Conservation (phyloP, 2,113 vertebrate genomes). For the Cinclus mexicanus region DNA sequence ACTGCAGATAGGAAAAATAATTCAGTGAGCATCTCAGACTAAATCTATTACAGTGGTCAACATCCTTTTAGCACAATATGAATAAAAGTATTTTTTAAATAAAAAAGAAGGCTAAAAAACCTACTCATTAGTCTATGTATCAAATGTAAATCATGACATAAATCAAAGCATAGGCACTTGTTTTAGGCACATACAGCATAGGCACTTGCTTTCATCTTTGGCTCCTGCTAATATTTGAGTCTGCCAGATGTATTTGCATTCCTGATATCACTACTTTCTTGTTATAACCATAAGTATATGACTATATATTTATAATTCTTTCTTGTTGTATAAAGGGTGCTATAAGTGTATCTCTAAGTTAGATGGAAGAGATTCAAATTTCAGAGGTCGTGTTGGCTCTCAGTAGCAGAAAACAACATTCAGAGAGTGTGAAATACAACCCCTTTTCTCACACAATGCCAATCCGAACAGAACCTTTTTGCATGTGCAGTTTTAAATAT, state of each 20-base stretch:
- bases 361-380: not conserved
- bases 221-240: not conserved
- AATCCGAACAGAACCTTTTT: not conserved
- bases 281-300: not conserved
- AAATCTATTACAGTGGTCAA: not conserved
- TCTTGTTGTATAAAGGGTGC: not conserved
- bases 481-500: not conserved
- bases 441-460: not conserved
- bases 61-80: not conserved
- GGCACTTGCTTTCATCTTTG: not conserved
- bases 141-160: not conserved
- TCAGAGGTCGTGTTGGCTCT: not conserved
- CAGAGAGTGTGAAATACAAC: not conserved
- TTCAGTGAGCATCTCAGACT: not conserved
- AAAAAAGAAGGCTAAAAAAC: not conserved
- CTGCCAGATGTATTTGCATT: not conserved
- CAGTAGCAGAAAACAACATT: not conserved
- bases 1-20: not conserved
- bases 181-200: not conserved
- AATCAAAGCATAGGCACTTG: not conserved
- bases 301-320: not conserved
- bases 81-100: not conserved
- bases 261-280: not conserved
- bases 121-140: not conserved
- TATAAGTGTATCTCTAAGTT: not conserved